phyloP scores from a whole-genome alignment of 2,797 vertebrate species.

The Thamnophis elegans region DNA sequence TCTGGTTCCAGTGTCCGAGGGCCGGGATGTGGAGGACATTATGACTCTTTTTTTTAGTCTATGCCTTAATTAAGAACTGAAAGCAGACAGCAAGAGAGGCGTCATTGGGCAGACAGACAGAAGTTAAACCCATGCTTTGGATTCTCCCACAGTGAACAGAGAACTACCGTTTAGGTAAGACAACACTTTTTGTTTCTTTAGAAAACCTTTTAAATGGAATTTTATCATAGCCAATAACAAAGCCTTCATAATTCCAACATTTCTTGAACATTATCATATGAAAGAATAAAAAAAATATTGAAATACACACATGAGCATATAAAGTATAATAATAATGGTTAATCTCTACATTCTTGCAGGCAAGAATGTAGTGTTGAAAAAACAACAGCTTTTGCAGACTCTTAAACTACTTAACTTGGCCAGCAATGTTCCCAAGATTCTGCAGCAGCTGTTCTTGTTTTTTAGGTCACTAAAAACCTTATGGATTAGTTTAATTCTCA shows the following conservation, averaged over 20 bases:
- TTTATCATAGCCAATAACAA: not conserved
- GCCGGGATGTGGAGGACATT: too few species aligned
- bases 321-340: not conserved
- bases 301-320: not conserved
- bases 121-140: too few species aligned
- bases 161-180: too few species aligned
- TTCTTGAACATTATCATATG: not conserved
- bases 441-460: constrained; percentile 38
- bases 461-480: constrained; percentile 19
- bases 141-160: too few species aligned
- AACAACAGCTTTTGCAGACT: constrained; percentile 21
- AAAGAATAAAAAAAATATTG: not conserved
- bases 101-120: too few species aligned
- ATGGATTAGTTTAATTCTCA: constrained; percentile 30
- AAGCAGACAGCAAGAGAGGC: too few species aligned
- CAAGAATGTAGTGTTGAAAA: not conserved
- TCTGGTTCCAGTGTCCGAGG: too few species aligned
- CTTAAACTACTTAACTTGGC: constrained; percentile 20
- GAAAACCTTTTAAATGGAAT: not conserved
- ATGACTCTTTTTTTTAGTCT: too few species aligned
- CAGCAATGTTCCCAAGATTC: constrained; percentile 14
- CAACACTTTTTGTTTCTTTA: not conserved
- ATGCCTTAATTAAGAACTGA: too few species aligned
- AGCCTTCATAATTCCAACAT: not conserved
- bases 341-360: not conserved